These are phyloP conservation scores for Callinectes sapidus DNA, from an alignment of 2,888 invertebrate species.

Conservation along the genomic window DNA sequence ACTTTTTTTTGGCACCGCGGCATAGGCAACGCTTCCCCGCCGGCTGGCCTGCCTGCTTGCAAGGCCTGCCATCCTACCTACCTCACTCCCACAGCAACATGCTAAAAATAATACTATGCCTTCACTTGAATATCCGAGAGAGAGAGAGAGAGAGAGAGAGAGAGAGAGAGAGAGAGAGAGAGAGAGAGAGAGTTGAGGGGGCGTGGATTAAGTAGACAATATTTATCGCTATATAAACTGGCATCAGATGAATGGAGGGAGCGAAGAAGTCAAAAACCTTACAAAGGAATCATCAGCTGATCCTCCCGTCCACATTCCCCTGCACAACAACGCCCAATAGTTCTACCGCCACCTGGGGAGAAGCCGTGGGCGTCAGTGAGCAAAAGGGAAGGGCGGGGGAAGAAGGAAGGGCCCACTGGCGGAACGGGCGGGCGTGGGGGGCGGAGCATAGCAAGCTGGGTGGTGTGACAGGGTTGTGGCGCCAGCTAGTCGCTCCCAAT, in stretches of 20 bases:
- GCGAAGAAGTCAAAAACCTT: neutral
- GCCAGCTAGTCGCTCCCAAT: constrained; percentile 8
- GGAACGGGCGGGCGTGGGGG: neutral
- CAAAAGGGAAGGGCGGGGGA: neutral
- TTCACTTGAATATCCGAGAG: neutral
- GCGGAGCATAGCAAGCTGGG: constrained; percentile 5
- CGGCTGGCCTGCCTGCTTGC: neutral
- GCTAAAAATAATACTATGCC: neutral
- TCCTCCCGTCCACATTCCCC: neutral
- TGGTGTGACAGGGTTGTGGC: constrained; percentile 1
- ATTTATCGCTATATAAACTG: neutral
- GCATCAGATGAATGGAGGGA: neutral
- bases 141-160: neutral
- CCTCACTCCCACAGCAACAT: neutral
- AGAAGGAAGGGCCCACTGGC: neutral
- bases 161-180: too few relatives aligned
- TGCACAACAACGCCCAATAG: neutral
- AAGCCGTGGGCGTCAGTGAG: neutral
- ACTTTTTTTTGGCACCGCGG: constrained; percentile 8
- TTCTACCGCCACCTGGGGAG: neutral
- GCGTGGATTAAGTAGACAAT: neutral
- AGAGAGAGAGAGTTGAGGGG: neutral
- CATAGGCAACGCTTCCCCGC: neutral
- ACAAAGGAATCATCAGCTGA: neutral
- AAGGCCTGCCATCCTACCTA: neutral